Percentiles rank a stretch among this genome's conserved stretches.
These are phyloP conservation scores for Callionymus lyra DNA, from an alignment of 2,113 vertebrate genomes.

Conservation along the genomic window DNA sequence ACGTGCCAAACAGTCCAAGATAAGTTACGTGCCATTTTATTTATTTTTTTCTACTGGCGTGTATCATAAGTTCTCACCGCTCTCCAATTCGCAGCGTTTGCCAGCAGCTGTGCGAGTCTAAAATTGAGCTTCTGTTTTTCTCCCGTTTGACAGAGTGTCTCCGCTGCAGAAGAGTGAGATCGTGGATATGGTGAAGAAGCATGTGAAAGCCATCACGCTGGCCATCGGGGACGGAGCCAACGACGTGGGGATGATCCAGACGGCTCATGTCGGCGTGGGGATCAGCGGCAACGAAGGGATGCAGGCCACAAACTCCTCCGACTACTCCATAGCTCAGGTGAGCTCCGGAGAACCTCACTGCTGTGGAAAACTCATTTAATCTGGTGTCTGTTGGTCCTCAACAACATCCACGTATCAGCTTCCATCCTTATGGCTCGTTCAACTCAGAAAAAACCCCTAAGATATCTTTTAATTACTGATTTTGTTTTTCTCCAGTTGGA, in stretches of 20 bases:
- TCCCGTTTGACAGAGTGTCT: conserved; percentile 75
- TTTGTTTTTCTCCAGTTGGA: conserved; percentile 19
- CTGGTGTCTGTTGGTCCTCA: not conserved
- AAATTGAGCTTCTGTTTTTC: conserved; percentile 4
- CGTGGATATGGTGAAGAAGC: conserved; percentile 96
- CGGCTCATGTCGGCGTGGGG: conserved; percentile 91
- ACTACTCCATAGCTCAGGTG: conserved; percentile 97
- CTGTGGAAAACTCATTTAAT: conserved; percentile 1
- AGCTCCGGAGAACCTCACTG: conserved; percentile 17
- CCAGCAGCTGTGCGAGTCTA: too few relatives aligned
- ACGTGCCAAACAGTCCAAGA: too few relatives aligned
- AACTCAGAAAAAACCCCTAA: too few relatives aligned
- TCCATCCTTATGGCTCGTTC: too few relatives aligned
- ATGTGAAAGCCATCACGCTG: conserved; percentile 94
- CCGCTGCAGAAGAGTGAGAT: conserved; percentile 98
- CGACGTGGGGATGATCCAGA: conserved; percentile 98
- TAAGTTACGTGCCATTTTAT: too few relatives aligned
- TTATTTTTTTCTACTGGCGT: too few relatives aligned
- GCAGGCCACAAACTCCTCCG: conserved; percentile 96
- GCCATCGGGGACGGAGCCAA: conserved; percentile 96
- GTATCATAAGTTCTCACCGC: too few relatives aligned
- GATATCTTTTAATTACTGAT: conserved; percentile 1
- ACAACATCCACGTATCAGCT: too few relatives aligned
- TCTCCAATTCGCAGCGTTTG: too few relatives aligned
- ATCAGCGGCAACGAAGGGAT: conserved; percentile 98